These are phyloP conservation scores for Elgonia sp. DNA, from an alignment of 2,888 invertebrate genomes.

Conservation along the genomic window DNA sequence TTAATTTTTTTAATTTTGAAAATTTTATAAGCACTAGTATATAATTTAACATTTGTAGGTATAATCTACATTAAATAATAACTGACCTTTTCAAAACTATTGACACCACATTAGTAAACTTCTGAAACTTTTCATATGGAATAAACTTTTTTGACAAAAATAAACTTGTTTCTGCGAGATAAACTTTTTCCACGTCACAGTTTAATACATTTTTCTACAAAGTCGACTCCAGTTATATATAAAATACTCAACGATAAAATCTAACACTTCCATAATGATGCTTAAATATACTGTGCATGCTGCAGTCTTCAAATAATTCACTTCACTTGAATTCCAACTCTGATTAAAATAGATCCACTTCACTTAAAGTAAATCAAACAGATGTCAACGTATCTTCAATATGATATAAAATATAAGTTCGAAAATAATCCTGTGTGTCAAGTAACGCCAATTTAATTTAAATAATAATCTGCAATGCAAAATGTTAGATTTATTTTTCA, in stretches of 20 bases:
- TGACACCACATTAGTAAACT: slow-evolving; percentile 1
- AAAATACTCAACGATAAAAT: slow-evolving; percentile 34
- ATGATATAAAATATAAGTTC: neutral
- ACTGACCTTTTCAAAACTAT: neutral
- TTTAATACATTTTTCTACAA: slow-evolving; percentile 38
- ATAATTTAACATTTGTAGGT: no score
- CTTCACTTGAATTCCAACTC: slow-evolving; percentile 39
- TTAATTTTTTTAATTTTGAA: no score
- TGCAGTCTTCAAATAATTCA: slow-evolving; percentile 49
- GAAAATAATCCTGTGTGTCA: neutral
- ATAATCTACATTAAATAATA: neutral
- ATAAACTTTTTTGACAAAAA: neutral
- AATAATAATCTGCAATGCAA: no score
- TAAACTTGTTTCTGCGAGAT: neutral
- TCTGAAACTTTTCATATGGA: neutral
- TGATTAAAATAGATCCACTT: slow-evolving; percentile 48
- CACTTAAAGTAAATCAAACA: slow-evolving; percentile 36
- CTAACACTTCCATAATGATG: slow-evolving; percentile 27
- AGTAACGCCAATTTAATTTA: no score
- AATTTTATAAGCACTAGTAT: no score
- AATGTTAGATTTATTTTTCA: no score
- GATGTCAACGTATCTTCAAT: slow-evolving; percentile 23
- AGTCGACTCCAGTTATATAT: neutral
- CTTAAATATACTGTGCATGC: slow-evolving; percentile 41
- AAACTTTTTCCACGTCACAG: slow-evolving; percentile 17